Conservation (phyloP, 2,797 vertebrate genomes). For the Pseudotriccus pelzelni region DNA sequence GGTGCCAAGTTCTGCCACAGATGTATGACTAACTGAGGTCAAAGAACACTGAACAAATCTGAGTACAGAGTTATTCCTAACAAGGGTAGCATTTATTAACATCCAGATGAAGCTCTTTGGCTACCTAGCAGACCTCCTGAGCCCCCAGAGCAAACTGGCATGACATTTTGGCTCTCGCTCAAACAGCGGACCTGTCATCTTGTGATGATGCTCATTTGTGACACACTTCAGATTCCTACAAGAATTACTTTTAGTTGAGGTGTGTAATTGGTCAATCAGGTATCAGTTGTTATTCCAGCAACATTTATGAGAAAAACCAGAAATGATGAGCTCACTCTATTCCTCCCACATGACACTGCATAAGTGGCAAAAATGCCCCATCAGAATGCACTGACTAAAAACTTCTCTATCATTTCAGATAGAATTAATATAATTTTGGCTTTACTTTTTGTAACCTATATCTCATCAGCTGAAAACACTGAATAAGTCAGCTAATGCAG, state of each 20-base stretch:
- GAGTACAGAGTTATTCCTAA: background rate
- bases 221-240: background rate
- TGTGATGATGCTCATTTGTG: background rate
- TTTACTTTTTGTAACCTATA: background rate
- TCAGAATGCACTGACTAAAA: background rate
- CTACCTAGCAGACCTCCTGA: background rate
- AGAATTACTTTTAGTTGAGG: background rate
- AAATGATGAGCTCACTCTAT: background rate
- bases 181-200: background rate
- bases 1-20: background rate
- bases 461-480: background rate
- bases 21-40: background rate
- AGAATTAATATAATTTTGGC: background rate
- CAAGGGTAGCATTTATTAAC: background rate
- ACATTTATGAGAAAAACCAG: background rate
- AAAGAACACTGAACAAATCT: background rate
- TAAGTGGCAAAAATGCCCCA: background rate
- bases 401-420: background rate
- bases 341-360: background rate
- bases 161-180: background rate
- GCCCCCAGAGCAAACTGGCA: background rate
- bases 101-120: background rate
- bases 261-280: background rate
- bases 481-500: background rate
- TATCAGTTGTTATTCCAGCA: background rate